Conservation (phyloP, 30 jellyfish, hydroid and myxozoan genomes). For the Hydractinia symbiolongicarpus region DNA sequence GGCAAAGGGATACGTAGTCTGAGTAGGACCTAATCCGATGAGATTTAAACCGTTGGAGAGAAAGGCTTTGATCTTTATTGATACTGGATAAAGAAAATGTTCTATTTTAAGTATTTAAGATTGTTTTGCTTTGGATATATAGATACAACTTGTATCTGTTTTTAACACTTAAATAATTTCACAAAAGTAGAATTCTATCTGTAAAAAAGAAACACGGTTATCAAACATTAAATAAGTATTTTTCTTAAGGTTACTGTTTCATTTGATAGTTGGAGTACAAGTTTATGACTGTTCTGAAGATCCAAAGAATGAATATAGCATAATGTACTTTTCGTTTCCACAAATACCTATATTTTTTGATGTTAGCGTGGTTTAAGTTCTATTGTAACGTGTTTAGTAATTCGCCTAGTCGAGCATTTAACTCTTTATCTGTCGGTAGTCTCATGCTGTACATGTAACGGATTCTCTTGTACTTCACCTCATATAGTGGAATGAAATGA, state of each 20-base stretch:
- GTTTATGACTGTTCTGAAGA: slow-evolving; percentile 33
- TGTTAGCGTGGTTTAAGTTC: slow-evolving; percentile 13
- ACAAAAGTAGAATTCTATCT: no score
- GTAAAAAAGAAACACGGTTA: no score
- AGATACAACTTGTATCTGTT: no score
- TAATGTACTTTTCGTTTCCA: slow-evolving; percentile 2
- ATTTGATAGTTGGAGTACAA: slow-evolving; percentile 25
- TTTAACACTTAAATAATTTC: no score
- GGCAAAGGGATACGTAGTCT: no score
- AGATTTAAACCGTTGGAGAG: no score
- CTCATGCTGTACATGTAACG: slow-evolving; percentile 30
- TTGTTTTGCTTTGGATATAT: no score
- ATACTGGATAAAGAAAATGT: no score
- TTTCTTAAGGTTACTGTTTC: slow-evolving; percentile 8
- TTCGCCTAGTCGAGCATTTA: slow-evolving; percentile 33
- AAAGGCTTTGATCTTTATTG: no score
- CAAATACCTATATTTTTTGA: slow-evolving; percentile 28
- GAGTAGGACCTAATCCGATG: no score
- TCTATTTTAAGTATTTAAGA: no score
- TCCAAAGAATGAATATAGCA: slow-evolving; percentile 8
- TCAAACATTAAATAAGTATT: background rate
- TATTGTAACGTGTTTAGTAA: slow-evolving; percentile 10
- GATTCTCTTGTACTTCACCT: slow-evolving; percentile 19
- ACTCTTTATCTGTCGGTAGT: slow-evolving; percentile 33
- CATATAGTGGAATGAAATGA: slow-evolving; percentile 56